Evolutionary conservation across 2,797 vertebrate species (phyloP).

Genomic region (Vireo griseus): DNA sequence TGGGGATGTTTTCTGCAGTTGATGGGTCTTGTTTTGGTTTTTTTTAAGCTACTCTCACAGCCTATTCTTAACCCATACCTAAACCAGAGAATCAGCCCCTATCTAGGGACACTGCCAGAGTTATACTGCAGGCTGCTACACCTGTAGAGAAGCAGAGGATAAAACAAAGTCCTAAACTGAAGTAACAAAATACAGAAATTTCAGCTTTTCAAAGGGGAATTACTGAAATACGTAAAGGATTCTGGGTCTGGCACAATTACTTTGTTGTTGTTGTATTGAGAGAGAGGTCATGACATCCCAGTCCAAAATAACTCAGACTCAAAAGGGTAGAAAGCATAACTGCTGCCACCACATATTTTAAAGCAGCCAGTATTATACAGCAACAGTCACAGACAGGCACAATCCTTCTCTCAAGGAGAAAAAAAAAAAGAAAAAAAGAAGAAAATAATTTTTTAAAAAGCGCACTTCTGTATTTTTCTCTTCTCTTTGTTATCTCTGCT

Average conservation of each 20-base stretch:
- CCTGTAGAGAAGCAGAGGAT: not conserved
- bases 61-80: not conserved
- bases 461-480: constrained; percentile 4
- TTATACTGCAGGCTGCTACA: not conserved
- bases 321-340: not conserved
- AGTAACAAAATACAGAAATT: not conserved
- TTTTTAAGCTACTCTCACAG: not conserved
- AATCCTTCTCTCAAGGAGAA: not conserved
- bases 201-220: not conserved
- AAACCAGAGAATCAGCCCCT: not conserved
- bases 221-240: not conserved
- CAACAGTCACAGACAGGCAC: not conserved
- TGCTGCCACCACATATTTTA: not conserved
- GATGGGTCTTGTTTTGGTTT: not conserved
- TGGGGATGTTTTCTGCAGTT: not conserved
- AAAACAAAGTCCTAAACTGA: not conserved
- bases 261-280: not conserved
- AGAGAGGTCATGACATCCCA: not conserved
- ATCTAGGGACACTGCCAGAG: not conserved
- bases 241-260: not conserved
- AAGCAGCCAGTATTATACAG: not conserved
- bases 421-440: not conserved
- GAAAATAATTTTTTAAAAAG: not conserved
- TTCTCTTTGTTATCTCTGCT: constrained; percentile 29
- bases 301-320: not conserved